Conservation (phyloP, 2,113 vertebrate genomes). For the Zapus hudsonius region DNA sequence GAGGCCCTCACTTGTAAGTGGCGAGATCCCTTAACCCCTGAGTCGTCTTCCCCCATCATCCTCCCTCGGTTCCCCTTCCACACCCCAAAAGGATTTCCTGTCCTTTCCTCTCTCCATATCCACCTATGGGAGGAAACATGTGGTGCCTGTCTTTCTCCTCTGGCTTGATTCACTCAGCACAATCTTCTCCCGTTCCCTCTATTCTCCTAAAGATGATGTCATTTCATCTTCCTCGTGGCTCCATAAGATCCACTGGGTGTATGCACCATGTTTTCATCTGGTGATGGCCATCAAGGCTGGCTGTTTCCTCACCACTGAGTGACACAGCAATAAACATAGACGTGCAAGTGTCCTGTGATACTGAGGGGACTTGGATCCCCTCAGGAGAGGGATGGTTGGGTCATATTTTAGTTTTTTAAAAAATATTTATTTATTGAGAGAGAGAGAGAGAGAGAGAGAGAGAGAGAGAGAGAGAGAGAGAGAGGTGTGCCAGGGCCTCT, state of each 20-base stretch:
- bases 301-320: neutral
- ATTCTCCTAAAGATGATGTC: neutral
- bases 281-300: neutral
- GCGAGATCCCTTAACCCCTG: neutral
- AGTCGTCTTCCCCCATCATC: neutral
- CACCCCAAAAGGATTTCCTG: neutral
- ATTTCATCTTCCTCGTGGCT: no score
- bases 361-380: no score
- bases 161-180: no score
- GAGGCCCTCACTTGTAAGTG: neutral
- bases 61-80: neutral
- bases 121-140: no score
- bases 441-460: no score
- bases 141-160: no score
- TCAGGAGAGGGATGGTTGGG: neutral
- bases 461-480: no score
- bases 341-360: neutral
- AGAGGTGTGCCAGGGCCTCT: no score
- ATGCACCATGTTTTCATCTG: no score
- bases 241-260: no score
- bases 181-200: no score
- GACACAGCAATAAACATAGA: neutral
- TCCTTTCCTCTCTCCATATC: neutral
- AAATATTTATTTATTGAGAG: no score
- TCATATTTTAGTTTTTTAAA: neutral